Evolutionary conservation across 2,113 vertebrate species (phyloP), one percentile per base, ranked within the genome.

Genomic region (Megaceryle torquata): DNA sequence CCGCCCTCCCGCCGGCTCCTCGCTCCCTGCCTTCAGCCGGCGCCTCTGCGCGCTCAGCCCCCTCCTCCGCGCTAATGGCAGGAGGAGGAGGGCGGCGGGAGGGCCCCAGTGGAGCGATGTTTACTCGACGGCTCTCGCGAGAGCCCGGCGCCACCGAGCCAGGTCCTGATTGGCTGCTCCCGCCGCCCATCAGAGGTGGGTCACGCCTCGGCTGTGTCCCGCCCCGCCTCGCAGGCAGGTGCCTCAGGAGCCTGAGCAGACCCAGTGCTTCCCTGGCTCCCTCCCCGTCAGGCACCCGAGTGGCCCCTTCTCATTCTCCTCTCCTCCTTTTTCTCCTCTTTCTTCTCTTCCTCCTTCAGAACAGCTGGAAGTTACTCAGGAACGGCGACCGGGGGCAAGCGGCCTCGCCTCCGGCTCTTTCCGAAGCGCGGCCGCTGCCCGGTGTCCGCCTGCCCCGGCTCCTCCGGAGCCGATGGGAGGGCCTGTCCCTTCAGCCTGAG

Each of bases 41-140:
- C 29, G 24, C 26, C 77, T 25, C n/a, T 15, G 24, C 71, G 33
- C 48, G 59, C 39, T 4, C 79, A 4, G 50, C 76, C 39, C 89
- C 75, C 72, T 19, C 88, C 91, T 19, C 93, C 82, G 74, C 86
- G 41, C 65, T 93, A 86, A 86, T 69, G 90, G 82, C 91, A 80
- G n/a, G 16, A 17, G 59, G 37, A 41, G 65, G 39, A 50, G 48
- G 48, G 70, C 39, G 12, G 50, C 18, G 24, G 72, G 65, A 37
- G 79, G 63, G 56, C n/a, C 72, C 16, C 13, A 17, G 43, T 37
- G 2, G 37, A 20, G 56, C 16, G 64, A 41, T 96, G 93, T 95
- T 96, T 95, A 94, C 77, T 26, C 57, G 72, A 46, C 39, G 9
- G 64, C 41, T 96, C 95, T 96, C 96, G 96, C 96, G 96, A 97